These are phyloP conservation scores for Leptinotarsa undecemlineata DNA, from an alignment of 1,140 invertebrate genomes.

Conservation along the genomic window DNA sequence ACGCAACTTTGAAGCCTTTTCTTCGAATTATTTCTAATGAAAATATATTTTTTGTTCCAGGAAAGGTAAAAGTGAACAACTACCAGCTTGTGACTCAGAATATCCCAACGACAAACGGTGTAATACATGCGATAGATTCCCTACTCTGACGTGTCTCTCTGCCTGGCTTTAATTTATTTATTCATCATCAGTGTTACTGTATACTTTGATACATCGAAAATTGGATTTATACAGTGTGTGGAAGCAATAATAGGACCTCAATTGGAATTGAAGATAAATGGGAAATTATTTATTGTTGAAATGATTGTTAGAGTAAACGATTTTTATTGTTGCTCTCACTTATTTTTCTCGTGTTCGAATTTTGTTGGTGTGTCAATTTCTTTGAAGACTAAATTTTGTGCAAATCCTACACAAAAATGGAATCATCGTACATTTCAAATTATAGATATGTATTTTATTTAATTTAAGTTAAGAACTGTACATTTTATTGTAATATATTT, in stretches of 20 bases:
- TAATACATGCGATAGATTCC: slow-evolving; percentile 82
- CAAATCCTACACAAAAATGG: background rate
- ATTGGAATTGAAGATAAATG: no score
- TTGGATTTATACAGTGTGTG: no score
- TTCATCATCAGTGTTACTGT: background rate
- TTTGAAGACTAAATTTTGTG: no score
- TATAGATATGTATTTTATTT: slow-evolving; percentile 8
- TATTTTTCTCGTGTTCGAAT: background rate
- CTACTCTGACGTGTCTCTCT: slow-evolving; percentile 49
- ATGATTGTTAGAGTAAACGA: no score
- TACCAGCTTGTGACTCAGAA: slow-evolving; percentile 77
- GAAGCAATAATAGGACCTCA: no score
- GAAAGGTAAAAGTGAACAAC: slow-evolving; percentile 80
- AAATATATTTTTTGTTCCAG: slow-evolving; percentile 57
- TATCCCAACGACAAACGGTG: slow-evolving; percentile 85
- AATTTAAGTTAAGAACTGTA: slow-evolving; percentile 11
- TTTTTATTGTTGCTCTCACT: no score
- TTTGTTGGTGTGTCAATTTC: background rate
- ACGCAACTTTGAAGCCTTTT: no score
- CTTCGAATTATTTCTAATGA: background rate
- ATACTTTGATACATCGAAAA: background rate
- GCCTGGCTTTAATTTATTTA: slow-evolving; percentile 9
- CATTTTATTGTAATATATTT: slow-evolving; percentile 17
- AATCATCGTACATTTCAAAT: background rate
- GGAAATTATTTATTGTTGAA: no score